phyloP scores from a whole-genome alignment of 2,888 invertebrate genomes.

The Cryptus armator region DNA sequence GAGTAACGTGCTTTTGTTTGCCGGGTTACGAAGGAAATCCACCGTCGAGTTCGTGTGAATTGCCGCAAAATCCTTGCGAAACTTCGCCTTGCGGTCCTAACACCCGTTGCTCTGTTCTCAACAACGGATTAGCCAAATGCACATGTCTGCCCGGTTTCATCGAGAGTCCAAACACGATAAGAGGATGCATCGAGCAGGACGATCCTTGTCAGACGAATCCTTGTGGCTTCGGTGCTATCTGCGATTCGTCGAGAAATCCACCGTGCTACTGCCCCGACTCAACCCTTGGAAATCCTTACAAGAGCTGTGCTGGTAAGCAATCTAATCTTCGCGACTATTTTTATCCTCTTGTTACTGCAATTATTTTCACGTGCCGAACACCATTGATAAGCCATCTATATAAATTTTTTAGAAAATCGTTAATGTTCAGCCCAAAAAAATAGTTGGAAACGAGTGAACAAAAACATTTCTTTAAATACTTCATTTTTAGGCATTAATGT shows the following conservation, averaged over 20 bases:
- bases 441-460: too few species aligned
- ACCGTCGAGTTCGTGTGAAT: constrained; percentile 89
- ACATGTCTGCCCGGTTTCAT: constrained; percentile 93
- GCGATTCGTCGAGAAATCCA: constrained; percentile 92
- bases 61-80: constrained; percentile 93
- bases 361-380: too few species aligned
- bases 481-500: too few species aligned
- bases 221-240: constrained; percentile 92
- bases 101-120: constrained; percentile 92
- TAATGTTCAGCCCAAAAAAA: too few species aligned
- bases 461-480: too few species aligned
- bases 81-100: constrained; percentile 96
- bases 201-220: constrained; percentile 94
- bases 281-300: constrained; percentile 93
- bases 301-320: constrained; percentile 88
- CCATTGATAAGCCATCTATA: too few species aligned
- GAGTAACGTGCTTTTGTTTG: constrained; percentile 94
- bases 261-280: constrained; percentile 95
- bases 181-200: constrained; percentile 92
- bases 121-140: constrained; percentile 94
- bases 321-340: neutral
- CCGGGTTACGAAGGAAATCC: constrained; percentile 95
- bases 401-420: too few species aligned
- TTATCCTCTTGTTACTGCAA: neutral
- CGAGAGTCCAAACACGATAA: constrained; percentile 94